phyloP scores from a whole-genome alignment of 2,113 vertebrate species.

The Ammodytes marinus region DNA sequence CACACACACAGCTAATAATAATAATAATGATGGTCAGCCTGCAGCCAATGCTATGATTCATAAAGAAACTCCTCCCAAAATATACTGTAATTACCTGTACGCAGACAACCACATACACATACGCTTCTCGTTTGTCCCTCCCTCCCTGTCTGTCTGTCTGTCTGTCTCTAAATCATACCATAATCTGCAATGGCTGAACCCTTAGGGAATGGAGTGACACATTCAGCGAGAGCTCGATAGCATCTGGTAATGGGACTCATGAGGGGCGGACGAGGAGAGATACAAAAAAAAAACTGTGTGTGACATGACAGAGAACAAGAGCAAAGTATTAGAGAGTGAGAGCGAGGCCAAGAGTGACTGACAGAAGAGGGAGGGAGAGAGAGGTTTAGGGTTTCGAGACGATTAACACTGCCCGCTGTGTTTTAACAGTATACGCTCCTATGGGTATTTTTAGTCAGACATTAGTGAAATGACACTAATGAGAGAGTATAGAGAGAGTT shows the following conservation, averaged over 20 bases:
- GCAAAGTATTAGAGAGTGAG: conserved; percentile 51
- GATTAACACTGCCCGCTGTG: conserved; percentile 68
- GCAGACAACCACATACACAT: conserved; percentile 8
- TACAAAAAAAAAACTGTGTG: conserved; percentile 41
- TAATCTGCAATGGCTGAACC: conserved; percentile 55
- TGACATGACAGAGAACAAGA: conserved; percentile 67
- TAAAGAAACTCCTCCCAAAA: conserved; percentile 45
- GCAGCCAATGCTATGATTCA: conserved; percentile 59
- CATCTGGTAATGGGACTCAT: conserved; percentile 72
- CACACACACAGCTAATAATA: conserved; percentile 53
- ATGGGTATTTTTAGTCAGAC: conserved; percentile 73
- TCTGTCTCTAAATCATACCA: conserved; percentile 61
- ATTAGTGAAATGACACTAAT: conserved; percentile 76
- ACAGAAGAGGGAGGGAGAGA: conserved; percentile 40
- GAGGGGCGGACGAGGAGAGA: conserved; percentile 39
- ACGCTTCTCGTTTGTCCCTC: neutral
- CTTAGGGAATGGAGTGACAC: conserved; percentile 54
- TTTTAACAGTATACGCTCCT: conserved; percentile 56
- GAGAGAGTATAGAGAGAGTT: conserved; percentile 52
- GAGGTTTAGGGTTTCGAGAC: conserved; percentile 60
- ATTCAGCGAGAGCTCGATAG: conserved; percentile 62
- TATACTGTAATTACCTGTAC: conserved; percentile 49
- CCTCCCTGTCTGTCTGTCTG: conserved; percentile 28
- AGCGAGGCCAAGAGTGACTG: conserved; percentile 54
- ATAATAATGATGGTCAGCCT: conserved; percentile 31